Evolutionary conservation across 2,888 invertebrate genomes (phyloP).

Genomic region (Sphaerophoria taeniata): DNA sequence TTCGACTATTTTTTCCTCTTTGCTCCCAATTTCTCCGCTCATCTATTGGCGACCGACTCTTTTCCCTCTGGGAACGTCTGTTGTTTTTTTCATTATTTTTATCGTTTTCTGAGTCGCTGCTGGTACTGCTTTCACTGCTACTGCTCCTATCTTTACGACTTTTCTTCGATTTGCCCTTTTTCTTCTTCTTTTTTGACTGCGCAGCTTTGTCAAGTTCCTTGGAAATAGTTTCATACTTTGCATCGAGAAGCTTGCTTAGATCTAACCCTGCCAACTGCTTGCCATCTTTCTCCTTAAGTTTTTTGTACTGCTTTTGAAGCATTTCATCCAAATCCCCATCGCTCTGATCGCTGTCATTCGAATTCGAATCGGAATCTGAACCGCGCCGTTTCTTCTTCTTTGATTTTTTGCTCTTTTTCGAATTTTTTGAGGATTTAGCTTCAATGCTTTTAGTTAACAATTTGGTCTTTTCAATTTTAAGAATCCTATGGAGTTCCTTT

Average conservation of each 20-base stretch:
- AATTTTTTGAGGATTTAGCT: slow-evolving; percentile 68
- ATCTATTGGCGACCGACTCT: slow-evolving; percentile 28
- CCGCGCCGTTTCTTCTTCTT: slow-evolving; percentile 76
- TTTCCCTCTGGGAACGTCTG: not conserved
- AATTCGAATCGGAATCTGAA: slow-evolving; percentile 64
- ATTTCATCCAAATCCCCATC: slow-evolving; percentile 86
- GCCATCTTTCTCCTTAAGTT: slow-evolving; percentile 83
- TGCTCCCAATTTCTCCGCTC: slow-evolving; percentile 8
- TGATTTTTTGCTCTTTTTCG: slow-evolving; percentile 76
- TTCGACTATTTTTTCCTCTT: not conserved
- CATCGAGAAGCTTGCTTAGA: slow-evolving; percentile 80
- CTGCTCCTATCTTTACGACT: slow-evolving; percentile 56
- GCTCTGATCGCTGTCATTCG: slow-evolving; percentile 69
- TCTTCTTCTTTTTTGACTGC: slow-evolving; percentile 75
- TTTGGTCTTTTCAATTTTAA: slow-evolving; percentile 85
- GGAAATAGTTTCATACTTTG: slow-evolving; percentile 81
- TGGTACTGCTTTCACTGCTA: slow-evolving; percentile 58
- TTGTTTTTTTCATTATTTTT: slow-evolving; percentile 46
- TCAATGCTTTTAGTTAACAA: slow-evolving; percentile 69
- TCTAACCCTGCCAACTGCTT: slow-evolving; percentile 78
- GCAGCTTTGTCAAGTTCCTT: slow-evolving; percentile 81
- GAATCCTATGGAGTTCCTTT: slow-evolving; percentile 91
- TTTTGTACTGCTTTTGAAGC: slow-evolving; percentile 88
- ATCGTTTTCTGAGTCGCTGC: slow-evolving; percentile 24
- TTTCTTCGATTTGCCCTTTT: slow-evolving; percentile 71